Evolutionary conservation across 2,888 invertebrate species (phyloP).

Genomic region (Hypsopygia costalis): DNA sequence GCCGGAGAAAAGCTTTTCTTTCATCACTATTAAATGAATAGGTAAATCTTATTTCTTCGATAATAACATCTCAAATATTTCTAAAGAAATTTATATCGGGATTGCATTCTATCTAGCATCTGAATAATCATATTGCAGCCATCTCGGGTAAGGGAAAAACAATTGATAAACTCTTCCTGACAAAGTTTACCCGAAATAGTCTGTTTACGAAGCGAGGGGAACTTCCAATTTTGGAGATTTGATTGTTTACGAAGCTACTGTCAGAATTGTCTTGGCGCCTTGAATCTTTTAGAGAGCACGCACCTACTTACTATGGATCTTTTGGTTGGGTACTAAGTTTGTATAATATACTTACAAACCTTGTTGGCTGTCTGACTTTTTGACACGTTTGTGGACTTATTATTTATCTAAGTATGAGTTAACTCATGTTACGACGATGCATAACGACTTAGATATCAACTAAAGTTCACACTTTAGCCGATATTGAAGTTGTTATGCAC

Average conservation of each 20-base stretch:
- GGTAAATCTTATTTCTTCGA: no score
- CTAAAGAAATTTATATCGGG: no score
- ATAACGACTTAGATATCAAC: no score
- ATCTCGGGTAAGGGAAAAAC: slow-evolving; percentile 29
- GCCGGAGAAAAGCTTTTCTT: no score
- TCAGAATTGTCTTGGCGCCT: slow-evolving; percentile 15
- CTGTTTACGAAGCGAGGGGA: slow-evolving; percentile 27
- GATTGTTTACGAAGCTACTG: slow-evolving; percentile 24
- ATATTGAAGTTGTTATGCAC: no score
- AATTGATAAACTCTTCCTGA: slow-evolving; percentile 27
- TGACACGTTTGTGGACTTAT: not conserved
- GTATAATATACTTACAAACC: no score
- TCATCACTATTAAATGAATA: no score
- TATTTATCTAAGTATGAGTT: not conserved
- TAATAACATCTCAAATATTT: no score
- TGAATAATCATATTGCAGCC: slow-evolving; percentile 28
- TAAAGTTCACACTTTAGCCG: no score
- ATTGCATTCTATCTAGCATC: slow-evolving; percentile 13
- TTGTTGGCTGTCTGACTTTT: not conserved
- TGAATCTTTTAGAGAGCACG: slow-evolving; percentile 14
- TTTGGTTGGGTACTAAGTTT: slow-evolving; percentile 1
- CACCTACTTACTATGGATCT: not conserved
- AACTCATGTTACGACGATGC: no score
- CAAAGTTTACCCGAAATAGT: slow-evolving; percentile 28
- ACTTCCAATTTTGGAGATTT: slow-evolving; percentile 25